A percentile compares a stretch with the other conserved stretches of the same genome.
phyloP scores from a whole-genome alignment of 2,888 invertebrate genomes.

The Nemoura dubitans region DNA sequence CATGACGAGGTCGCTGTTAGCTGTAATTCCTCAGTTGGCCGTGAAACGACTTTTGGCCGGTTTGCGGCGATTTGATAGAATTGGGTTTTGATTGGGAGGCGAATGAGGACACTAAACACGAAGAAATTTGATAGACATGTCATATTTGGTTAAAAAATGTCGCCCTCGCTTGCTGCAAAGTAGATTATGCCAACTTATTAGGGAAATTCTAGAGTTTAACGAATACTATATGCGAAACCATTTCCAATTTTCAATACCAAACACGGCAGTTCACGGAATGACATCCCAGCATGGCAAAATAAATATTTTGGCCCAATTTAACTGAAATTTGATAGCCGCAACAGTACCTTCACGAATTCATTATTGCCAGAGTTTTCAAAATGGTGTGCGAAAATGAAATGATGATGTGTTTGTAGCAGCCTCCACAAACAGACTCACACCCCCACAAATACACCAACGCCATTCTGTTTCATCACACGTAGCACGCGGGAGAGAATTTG shows the following conservation, averaged over 20 bases:
- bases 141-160: neutral
- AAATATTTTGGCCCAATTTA: neutral
- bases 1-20: neutral
- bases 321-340: neutral
- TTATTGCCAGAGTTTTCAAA: neutral
- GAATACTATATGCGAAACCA: too few relatives aligned
- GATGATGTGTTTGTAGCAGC: neutral
- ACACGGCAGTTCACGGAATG: neutral
- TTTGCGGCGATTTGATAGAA: neutral
- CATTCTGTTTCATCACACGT: neutral
- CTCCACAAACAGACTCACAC: neutral
- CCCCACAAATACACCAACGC: neutral
- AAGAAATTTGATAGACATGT: neutral
- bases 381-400: neutral
- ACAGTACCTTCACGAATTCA: neutral
- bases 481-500: neutral
- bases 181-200: neutral
- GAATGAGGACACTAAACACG: neutral
- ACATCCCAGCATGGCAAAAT: neutral
- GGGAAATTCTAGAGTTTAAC: neutral
- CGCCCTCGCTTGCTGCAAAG: neutral
- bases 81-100: neutral
- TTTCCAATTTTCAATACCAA: too few relatives aligned
- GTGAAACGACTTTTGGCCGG: neutral
- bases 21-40: too few relatives aligned